Evolutionary conservation across 2,797 vertebrate species (phyloP).

Genomic region (Gymnoscopelus microlampas): DNA sequence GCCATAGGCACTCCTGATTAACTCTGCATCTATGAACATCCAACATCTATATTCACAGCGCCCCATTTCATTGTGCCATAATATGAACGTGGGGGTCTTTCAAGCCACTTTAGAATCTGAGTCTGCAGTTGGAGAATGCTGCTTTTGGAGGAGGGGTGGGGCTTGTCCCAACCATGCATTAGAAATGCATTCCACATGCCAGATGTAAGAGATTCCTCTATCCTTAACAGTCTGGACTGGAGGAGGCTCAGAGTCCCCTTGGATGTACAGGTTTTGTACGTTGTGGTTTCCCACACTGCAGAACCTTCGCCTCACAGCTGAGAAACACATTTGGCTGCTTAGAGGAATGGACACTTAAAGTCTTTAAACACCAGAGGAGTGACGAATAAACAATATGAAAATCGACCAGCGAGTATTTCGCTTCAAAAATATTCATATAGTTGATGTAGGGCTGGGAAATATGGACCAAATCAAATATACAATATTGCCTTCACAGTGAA

Average conservation of each 20-base stretch:
- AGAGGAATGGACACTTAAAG: conserved; percentile 7
- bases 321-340: conserved; percentile 21
- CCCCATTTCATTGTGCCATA: neutral
- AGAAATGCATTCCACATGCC: conserved; percentile 43
- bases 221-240: conserved; percentile 53
- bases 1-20: conserved; percentile 50
- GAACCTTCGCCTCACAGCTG: conserved; percentile 6
- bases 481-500: no score
- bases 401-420: neutral
- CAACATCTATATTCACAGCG: no score
- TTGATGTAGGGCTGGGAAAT: no score
- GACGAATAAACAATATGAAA: no score
- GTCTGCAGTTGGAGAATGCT: conserved; percentile 29
- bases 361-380: no score
- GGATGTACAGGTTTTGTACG: conserved; percentile 3
- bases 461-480: no score
- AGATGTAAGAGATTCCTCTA: conserved; percentile 63
- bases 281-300: conserved; percentile 31
- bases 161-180: conserved; percentile 8
- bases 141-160: conserved; percentile 4
- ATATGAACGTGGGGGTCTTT: conserved; percentile 42
- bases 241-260: conserved; percentile 20
- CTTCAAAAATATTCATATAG: no score
- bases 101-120: conserved; percentile 42
- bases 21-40: conserved; percentile 16